Evolutionary conservation across 1,140 invertebrate species (phyloP).

Genomic region (Philaenus spumarius): DNA sequence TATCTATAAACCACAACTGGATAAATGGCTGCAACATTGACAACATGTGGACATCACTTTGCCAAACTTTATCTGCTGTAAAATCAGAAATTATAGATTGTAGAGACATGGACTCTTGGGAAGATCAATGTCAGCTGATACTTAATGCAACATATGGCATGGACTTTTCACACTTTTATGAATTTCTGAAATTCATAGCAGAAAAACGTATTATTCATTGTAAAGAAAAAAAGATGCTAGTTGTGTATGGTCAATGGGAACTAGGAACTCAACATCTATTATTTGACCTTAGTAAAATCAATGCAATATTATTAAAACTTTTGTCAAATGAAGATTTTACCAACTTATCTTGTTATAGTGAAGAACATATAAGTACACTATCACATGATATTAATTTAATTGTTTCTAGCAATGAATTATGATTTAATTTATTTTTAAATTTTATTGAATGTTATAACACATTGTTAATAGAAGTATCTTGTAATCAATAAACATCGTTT

Average conservation of each 20-base stretch:
- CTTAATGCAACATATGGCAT: slow-evolving; percentile 77
- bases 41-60: slow-evolving; percentile 62
- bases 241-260: slow-evolving; percentile 33
- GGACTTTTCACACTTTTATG: slow-evolving; percentile 63
- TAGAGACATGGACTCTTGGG: slow-evolving; percentile 59
- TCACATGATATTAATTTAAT: too few relatives aligned
- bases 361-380: background rate
- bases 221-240: slow-evolving; percentile 27
- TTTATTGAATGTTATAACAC: too few relatives aligned
- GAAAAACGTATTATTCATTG: slow-evolving; percentile 43
- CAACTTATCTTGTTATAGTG: slow-evolving; percentile 4
- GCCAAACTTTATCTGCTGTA: slow-evolving; percentile 57
- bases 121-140: slow-evolving; percentile 69
- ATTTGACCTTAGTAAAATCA: slow-evolving; percentile 38
- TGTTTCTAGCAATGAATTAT: too few relatives aligned
- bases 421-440: too few relatives aligned
- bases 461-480: too few relatives aligned
- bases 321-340: slow-evolving; percentile 3
- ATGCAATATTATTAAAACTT: slow-evolving; percentile 9
- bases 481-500: too few relatives aligned
- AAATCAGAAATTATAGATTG: slow-evolving; percentile 74
- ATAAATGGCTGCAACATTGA: slow-evolving; percentile 85
- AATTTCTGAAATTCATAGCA: slow-evolving; percentile 59
- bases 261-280: slow-evolving; percentile 41
- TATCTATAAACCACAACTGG: slow-evolving; percentile 98